phyloP scores from a whole-genome alignment of 1,140 invertebrate species.

The Diabrotica undecimpunctata region DNA sequence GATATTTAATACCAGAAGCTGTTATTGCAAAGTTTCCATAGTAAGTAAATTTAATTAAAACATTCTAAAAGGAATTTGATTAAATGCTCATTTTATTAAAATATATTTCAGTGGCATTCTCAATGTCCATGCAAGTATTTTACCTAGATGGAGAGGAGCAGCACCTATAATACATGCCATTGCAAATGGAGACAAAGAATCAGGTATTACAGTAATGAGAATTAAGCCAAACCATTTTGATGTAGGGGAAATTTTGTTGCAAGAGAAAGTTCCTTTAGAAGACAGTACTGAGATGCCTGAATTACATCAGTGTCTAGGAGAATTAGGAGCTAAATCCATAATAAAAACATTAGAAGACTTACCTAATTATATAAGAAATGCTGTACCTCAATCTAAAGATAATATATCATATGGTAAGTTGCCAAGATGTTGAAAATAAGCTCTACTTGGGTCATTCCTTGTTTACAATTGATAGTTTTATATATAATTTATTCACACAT shows the following conservation, averaged over 20 bases:
- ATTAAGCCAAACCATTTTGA: conserved; percentile 86
- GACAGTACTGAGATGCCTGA: conserved; percentile 63
- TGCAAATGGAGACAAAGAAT: conserved; percentile 74
- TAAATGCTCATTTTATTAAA: not conserved
- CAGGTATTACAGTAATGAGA: conserved; percentile 86
- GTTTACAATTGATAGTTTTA: conserved; percentile 13
- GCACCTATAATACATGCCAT: conserved; percentile 82
- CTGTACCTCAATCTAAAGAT: conserved; percentile 57
- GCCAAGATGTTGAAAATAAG: not conserved
- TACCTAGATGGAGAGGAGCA: conserved; percentile 91
- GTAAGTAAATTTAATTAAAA: conserved; percentile 44
- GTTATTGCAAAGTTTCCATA: conserved; percentile 62
- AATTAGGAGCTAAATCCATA: conserved; percentile 66
- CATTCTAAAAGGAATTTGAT: not conserved
- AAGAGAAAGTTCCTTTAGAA: conserved; percentile 59
- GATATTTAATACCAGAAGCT: conserved; percentile 61
- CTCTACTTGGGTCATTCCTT: too few species aligned
- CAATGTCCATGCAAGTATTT: conserved; percentile 86
- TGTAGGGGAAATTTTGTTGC: conserved; percentile 75
- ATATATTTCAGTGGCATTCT: conserved; percentile 67
- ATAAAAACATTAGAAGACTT: conserved; percentile 61
- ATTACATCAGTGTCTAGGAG: conserved; percentile 62
- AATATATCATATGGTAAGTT: conserved; percentile 65
- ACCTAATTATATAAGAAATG: conserved; percentile 55
- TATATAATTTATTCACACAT: conserved; percentile 26